Percentiles rank a stretch among this genome's conserved stretches.
Conservation (phyloP, 2,888 invertebrate species). For the Torymus texanus region DNA sequence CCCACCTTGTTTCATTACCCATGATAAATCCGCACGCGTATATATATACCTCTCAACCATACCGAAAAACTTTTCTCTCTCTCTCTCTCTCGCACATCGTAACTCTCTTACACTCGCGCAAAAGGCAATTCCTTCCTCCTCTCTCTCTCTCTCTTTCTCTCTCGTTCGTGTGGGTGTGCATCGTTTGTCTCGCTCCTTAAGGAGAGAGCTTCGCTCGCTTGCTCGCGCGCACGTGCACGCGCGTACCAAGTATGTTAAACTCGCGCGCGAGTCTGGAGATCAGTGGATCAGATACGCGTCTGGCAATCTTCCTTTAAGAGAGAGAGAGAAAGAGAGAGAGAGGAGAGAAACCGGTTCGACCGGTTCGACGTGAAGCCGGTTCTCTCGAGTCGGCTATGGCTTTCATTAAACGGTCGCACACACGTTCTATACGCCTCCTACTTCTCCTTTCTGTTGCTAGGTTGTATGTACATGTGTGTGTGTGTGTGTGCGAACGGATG, state of each 20-base stretch:
- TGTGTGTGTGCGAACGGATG: no score
- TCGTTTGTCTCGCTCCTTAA: constrained; percentile 52
- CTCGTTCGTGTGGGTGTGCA: constrained; percentile 41
- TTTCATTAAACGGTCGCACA: constrained; percentile 70
- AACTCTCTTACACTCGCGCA: constrained; percentile 26
- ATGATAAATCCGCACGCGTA: constrained; percentile 17
- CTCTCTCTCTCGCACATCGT: constrained; percentile 35
- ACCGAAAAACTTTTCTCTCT: no score
- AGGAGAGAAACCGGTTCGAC: constrained; percentile 65
- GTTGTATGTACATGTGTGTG: background rate
- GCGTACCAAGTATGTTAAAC: constrained; percentile 49
- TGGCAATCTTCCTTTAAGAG: constrained; percentile 49
- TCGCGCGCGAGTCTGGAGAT: constrained; percentile 56
- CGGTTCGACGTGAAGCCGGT: constrained; percentile 64
- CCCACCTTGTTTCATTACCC: constrained; percentile 7
- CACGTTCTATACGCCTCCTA: constrained; percentile 58
- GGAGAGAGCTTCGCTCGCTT: constrained; percentile 26
- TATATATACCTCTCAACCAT: no score
- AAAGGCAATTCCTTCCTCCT: constrained; percentile 40
- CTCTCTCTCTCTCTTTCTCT: constrained; percentile 15
- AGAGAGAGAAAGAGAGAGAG: constrained; percentile 33
- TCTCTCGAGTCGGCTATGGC: constrained; percentile 56
- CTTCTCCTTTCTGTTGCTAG: constrained; percentile 31
- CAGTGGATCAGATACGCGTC: constrained; percentile 52
- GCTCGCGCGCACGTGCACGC: constrained; percentile 8